Base-by-base conservation (phyloP, 2,797 vertebrate genomes). In the Acipenser transmontanus region DNA sequence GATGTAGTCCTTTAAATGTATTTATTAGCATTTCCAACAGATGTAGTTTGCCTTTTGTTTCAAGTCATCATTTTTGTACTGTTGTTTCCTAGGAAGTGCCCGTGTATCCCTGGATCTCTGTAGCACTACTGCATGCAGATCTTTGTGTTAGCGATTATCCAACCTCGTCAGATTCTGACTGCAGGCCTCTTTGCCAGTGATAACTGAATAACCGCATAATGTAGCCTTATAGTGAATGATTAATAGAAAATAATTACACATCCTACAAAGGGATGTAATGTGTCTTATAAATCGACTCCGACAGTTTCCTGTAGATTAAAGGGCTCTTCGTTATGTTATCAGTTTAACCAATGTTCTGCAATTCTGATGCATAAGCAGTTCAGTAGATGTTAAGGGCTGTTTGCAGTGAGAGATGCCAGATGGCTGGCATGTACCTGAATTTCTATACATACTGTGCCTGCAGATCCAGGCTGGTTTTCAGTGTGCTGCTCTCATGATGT, bases 171-270 rank as follows among this genome's bases (percentile, higher is more conserved):
- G 80, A 82, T 82, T 77, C 83, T 88, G 88, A 89, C 85, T 89
- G 86, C 86, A 88, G 88, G 86, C 85, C 84, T 82, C 86, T 86
- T 86, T 81, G 13, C 84, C 78, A 87, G 85, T 79, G 85, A 87
- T 90, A 91, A 90, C 86, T 85, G 85, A 88, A 87, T 86, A 88
- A 88, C 82, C 78, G 69, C 84, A 87, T 87, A 86, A 89, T 88
- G 86, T 85, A 82, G 83, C 87, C 88, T 87, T 90, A 90, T 85
- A 89, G 84, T 74, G 75, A 85, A 88, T 91, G 88, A 90, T 90
- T 91, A 90, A 91, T 89, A 91, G 88, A 88, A 89, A 90, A 89
- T 88, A 89, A 89, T 90, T 89, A 89, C 87, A 87, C 68, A 76
- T 88, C 83, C 81, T 89, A 87, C 87, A 89, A 88, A 91, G 87